Conservation (phyloP, 1,140 invertebrate genomes). For the Adelges cooleyi region DNA sequence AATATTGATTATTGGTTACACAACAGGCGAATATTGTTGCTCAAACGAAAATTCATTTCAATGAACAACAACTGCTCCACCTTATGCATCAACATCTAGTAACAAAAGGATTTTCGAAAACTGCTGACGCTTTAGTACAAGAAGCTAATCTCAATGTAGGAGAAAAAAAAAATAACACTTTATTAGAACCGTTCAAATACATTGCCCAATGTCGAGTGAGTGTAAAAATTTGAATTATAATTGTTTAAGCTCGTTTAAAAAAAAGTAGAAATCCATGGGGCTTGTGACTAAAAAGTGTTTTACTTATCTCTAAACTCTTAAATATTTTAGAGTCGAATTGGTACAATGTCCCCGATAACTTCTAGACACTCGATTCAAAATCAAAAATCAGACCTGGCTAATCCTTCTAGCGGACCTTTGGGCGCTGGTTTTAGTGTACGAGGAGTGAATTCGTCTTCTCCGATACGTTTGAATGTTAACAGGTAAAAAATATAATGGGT, state of each 20-base stretch:
- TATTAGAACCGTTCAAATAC: slow-evolving; percentile 46
- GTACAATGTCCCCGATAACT: slow-evolving; percentile 2
- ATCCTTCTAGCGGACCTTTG: slow-evolving; percentile 27
- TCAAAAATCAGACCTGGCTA: slow-evolving; percentile 28
- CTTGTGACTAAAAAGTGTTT: too few species aligned
- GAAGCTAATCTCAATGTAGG: slow-evolving; percentile 55
- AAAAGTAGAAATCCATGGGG: too few species aligned
- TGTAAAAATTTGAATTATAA: too few species aligned
- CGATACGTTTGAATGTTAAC: slow-evolving; percentile 20
- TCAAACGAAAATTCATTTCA: slow-evolving; percentile 86
- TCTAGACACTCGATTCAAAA: background rate
- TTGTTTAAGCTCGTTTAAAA: too few species aligned
- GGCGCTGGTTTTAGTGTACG: slow-evolving; percentile 27
- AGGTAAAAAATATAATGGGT: background rate
- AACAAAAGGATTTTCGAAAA: slow-evolving; percentile 57
- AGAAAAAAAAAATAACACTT: slow-evolving; percentile 38
- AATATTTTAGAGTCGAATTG: slow-evolving; percentile 12
- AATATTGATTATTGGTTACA: too few species aligned
- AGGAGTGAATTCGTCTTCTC: slow-evolving; percentile 28
- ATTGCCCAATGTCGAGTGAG: slow-evolving; percentile 31
- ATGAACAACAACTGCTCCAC: slow-evolving; percentile 82
- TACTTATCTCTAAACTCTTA: too few species aligned
- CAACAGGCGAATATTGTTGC: slow-evolving; percentile 81
- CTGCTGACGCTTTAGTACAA: slow-evolving; percentile 58
- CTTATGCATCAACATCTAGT: slow-evolving; percentile 81